A percentile compares a stretch with the other conserved stretches of the same genome.
These are phyloP conservation scores for Drosophila borealis DNA, from an alignment of 2,888 invertebrate species.

Conservation along the genomic window DNA sequence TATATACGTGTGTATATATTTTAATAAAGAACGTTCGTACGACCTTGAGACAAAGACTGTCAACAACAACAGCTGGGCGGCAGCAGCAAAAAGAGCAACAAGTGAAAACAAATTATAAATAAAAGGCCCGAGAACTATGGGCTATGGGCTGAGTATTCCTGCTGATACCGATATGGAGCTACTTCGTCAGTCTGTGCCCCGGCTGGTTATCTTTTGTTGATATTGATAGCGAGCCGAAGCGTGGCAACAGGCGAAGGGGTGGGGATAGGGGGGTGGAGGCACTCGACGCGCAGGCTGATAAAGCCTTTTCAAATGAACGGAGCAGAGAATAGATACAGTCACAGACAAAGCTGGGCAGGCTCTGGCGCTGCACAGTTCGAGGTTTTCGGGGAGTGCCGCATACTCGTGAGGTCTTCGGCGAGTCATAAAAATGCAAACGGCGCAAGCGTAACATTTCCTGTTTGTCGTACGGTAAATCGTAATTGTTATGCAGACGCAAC, in stretches of 20 bases:
- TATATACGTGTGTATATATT: neutral
- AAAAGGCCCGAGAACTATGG: constrained; percentile 4
- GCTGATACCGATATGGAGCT: constrained; percentile 45
- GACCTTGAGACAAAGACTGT: constrained; percentile 60
- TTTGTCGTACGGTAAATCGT: constrained; percentile 70
- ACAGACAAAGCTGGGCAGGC: neutral
- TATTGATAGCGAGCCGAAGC: constrained; percentile 57
- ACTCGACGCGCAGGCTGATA: constrained; percentile 41
- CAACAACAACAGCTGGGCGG: constrained; percentile 49
- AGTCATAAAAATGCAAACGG: constrained; percentile 57
- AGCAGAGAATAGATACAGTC: constrained; percentile 1
- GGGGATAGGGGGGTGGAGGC: constrained; percentile 3
- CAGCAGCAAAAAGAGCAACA: constrained; percentile 24
- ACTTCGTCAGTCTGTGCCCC: constrained; percentile 9
- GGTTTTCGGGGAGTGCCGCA: constrained; percentile 45
- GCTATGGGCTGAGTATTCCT: constrained; percentile 5
- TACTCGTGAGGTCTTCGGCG: constrained; percentile 19
- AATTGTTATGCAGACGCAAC: constrained; percentile 74
- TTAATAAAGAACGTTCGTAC: constrained; percentile 46
- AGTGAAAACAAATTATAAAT: constrained; percentile 56
- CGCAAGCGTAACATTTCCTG: constrained; percentile 73
- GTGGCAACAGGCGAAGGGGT: constrained; percentile 21
- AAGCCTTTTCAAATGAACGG: constrained; percentile 26
- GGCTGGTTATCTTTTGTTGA: constrained; percentile 66
- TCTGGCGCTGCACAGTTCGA: neutral